Conservation (phyloP, 92 coral and sea anemone species). For the Zoanthus gigantus region DNA sequence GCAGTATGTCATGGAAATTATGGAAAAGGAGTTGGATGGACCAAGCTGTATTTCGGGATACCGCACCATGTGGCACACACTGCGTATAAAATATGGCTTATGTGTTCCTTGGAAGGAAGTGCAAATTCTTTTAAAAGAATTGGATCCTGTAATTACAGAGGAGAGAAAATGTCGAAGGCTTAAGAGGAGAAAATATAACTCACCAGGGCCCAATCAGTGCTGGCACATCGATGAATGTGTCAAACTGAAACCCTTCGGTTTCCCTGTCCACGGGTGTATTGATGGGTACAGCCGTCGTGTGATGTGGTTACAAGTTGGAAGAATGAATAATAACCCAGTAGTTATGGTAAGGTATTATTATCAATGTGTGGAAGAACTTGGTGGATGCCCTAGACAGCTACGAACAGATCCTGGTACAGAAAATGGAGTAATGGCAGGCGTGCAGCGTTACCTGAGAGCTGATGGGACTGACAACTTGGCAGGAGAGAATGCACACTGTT, state of each 20-base stretch:
- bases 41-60: too few relatives aligned
- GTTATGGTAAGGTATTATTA: constrained; percentile 44
- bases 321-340: constrained; percentile 46
- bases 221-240: too few relatives aligned
- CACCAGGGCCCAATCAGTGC: constrained; percentile 52
- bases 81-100: constrained; percentile 24
- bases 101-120: constrained; percentile 55
- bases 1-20: too few relatives aligned
- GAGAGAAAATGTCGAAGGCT: constrained; percentile 53
- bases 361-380: constrained; percentile 57
- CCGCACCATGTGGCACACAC: too few relatives aligned
- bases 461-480: constrained; percentile 18
- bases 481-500: background rate
- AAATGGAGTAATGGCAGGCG: constrained; percentile 63
- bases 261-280: constrained; percentile 48
- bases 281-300: constrained; percentile 55
- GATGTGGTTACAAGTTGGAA: constrained; percentile 2
- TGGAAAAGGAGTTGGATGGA: too few relatives aligned
- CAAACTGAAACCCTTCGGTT: constrained; percentile 22
- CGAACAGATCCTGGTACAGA: constrained; percentile 66
- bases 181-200: background rate
- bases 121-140: constrained; percentile 24
- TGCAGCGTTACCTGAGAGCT: constrained; percentile 62
- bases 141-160: constrained; percentile 49
- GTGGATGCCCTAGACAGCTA: constrained; percentile 59